phyloP scores from a whole-genome alignment of 1,140 invertebrate species.

The Chironomus tepperi region DNA sequence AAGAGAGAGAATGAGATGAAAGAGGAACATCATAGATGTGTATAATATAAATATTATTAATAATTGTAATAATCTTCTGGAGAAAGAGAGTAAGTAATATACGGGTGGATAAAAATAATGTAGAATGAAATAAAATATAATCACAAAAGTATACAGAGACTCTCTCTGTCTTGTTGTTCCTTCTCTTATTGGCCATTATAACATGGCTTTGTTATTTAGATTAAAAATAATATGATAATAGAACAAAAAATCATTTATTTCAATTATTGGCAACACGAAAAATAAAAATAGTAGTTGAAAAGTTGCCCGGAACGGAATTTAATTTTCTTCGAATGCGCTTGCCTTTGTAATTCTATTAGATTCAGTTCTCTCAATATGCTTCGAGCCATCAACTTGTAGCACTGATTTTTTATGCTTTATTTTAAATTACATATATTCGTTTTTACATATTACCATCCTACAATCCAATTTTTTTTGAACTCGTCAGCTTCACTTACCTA shows the following conservation, averaged over 20 bases:
- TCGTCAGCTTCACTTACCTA: background rate
- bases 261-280: conserved; percentile 23
- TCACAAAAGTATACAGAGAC: too few species aligned
- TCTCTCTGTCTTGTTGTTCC: background rate
- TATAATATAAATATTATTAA: background rate
- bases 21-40: background rate
- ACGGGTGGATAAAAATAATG: background rate
- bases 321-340: conserved; percentile 3
- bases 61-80: conserved; percentile 1
- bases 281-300: conserved; percentile 10
- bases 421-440: conserved; percentile 21
- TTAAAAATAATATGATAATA: conserved; percentile 24
- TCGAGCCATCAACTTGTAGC: background rate
- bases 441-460: conserved; percentile 11
- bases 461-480: background rate
- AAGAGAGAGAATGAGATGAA: conserved; percentile 3
- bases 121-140: background rate
- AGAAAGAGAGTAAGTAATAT: background rate
- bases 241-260: conserved; percentile 23
- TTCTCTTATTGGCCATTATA: background rate
- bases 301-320: conserved; percentile 11
- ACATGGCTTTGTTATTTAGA: conserved; percentile 14
- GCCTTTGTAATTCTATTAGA: conserved; percentile 11
- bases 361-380: background rate
- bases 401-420: conserved; percentile 22